phyloP scores from a whole-genome alignment of 2,888 invertebrate genomes.

The Criorhina ranunculi region DNA sequence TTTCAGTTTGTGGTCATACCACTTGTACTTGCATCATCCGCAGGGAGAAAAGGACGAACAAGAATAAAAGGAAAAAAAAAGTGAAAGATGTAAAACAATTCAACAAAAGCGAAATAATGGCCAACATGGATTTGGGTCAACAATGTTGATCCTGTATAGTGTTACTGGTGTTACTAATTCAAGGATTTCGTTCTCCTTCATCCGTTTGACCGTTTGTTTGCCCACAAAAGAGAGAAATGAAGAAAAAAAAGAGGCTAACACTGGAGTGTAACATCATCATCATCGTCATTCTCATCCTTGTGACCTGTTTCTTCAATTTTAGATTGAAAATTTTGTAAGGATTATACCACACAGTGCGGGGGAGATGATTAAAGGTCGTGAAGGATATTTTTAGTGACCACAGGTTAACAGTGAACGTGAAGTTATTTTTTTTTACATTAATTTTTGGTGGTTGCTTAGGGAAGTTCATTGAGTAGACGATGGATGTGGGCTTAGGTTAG shows the following conservation, averaged over 20 bases:
- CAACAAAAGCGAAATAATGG: constrained; percentile 61
- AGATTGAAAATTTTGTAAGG: constrained; percentile 55
- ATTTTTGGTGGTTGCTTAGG: not conserved
- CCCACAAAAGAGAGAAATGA: constrained; percentile 1
- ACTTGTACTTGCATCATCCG: constrained; percentile 60
- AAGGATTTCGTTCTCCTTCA: constrained; percentile 63
- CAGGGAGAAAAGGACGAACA: not conserved
- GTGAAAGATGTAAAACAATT: constrained; percentile 55
- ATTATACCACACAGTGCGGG: constrained; percentile 9
- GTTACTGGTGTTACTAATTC: constrained; percentile 71
- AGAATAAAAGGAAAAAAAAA: constrained; percentile 18
- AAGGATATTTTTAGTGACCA: constrained; percentile 51
- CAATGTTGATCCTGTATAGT: constrained; percentile 71
- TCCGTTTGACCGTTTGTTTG: constrained; percentile 19
- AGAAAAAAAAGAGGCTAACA: constrained; percentile 5
- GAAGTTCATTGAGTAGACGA: not conserved
- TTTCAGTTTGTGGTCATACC: constrained; percentile 65
- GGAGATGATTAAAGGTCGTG: not conserved
- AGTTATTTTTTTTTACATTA: not conserved
- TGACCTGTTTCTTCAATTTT: constrained; percentile 60
- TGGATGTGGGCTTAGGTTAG: not conserved
- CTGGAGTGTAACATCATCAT: constrained; percentile 42
- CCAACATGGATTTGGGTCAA: constrained; percentile 72
- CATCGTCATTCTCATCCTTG: constrained; percentile 31
- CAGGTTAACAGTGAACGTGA: constrained; percentile 17